Conservation (phyloP, 2,113 vertebrate genomes). For the Corynorhinus townsendii region DNA sequence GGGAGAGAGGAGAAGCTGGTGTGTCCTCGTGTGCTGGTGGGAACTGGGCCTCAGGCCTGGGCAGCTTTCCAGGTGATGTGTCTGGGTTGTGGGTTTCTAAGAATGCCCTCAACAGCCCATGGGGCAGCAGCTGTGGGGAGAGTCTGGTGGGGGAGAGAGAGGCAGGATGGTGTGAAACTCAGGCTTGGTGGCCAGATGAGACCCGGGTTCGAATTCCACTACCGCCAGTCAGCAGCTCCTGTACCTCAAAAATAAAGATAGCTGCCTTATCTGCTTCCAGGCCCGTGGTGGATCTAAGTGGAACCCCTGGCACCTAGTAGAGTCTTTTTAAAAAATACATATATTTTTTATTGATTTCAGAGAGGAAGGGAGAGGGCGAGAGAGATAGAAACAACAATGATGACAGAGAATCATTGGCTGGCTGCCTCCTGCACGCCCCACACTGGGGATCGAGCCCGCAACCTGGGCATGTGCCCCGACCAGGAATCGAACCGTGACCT, state of each 20-base stretch:
- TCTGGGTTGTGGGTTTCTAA: neutral
- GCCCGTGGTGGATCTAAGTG: neutral
- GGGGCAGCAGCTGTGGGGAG: neutral
- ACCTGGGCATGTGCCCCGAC: too few species aligned
- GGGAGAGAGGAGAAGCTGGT: neutral
- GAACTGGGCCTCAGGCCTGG: neutral
- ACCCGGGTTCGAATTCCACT: neutral
- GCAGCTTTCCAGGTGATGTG: neutral
- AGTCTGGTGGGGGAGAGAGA: neutral
- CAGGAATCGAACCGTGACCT: too few species aligned
- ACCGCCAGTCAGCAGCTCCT: neutral
- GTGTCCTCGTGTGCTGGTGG: neutral
- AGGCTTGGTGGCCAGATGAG: neutral
- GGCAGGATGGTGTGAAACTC: rapidly evolving
- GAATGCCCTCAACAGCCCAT: neutral
- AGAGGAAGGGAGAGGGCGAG: too few species aligned
- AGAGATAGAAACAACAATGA: too few species aligned
- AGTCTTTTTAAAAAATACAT: too few species aligned
- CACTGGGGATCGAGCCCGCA: too few species aligned
- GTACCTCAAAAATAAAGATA: neutral
- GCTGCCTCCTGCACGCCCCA: too few species aligned
- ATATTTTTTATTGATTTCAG: too few species aligned
- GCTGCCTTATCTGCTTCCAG: neutral
- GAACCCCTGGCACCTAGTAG: neutral
- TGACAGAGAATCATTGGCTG: too few species aligned